A percentile compares a stretch with the other conserved stretches of the same genome.
Evolutionary conservation across 2,888 invertebrate species (phyloP).

Genomic region (Latrodectus elegans): DNA sequence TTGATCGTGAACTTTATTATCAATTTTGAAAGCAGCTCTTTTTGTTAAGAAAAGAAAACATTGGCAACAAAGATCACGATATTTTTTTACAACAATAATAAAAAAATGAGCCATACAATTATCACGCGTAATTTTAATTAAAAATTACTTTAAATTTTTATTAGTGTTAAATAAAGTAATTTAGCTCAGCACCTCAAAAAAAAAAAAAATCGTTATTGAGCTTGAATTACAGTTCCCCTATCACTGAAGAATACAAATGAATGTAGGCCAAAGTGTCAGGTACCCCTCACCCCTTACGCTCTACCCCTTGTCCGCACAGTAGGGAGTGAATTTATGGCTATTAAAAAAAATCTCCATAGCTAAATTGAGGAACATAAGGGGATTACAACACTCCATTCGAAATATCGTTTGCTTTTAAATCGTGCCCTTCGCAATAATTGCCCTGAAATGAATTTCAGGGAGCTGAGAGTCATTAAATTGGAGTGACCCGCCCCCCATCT

Average conservation of each 20-base stretch:
- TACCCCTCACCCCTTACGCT: not conserved
- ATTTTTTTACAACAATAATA: too few relatives aligned
- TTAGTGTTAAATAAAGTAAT: too few relatives aligned
- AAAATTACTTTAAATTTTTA: too few relatives aligned
- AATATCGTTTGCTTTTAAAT: not conserved
- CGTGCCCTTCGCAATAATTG: constrained; percentile 16
- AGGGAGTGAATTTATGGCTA: constrained; percentile 9
- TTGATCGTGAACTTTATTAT: too few relatives aligned
- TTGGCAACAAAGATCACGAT: too few relatives aligned
- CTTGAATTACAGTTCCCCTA: too few relatives aligned
- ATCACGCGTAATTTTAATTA: too few relatives aligned
- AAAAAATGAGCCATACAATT: too few relatives aligned
- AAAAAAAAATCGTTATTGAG: too few relatives aligned
- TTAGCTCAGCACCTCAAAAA: too few relatives aligned
- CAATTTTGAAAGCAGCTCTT: too few relatives aligned
- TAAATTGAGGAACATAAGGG: not conserved
- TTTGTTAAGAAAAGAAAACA: too few relatives aligned
- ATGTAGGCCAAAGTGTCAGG: not conserved
- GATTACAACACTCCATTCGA: constrained; percentile 29
- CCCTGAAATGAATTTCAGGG: constrained; percentile 23
- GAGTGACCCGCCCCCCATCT: constrained; percentile 31
- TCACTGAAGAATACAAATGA: not conserved
- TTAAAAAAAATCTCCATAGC: not conserved
- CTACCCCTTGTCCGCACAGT: not conserved
- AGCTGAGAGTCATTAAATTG: constrained; percentile 27